Base-by-base conservation (phyloP, 2,888 invertebrate genomes). In the Nemoura dubitans region DNA sequence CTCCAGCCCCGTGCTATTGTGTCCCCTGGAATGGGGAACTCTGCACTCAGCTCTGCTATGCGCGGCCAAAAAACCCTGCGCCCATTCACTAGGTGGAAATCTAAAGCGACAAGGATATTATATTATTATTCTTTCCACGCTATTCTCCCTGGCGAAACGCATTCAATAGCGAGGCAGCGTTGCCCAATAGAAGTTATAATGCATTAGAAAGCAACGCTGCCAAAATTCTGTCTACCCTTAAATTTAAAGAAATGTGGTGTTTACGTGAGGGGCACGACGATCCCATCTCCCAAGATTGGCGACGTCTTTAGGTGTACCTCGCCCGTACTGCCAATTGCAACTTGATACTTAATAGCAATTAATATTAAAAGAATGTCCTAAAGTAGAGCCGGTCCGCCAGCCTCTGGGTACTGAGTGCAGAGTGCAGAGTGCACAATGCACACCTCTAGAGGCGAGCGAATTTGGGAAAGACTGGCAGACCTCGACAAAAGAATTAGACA, bases 131-230 rank as follows among this genome's bases (percentile, higher is more conserved):
- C 29, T 83, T 83, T 83, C 36, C 36, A 6, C 10, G 83, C 83
- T 42, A 83, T 83, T 83, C 83, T 26, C 83, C 26, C 42, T 83
- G 83, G 83, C 83, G 42, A 83, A 83, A 83, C n/a, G 28, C n/a
- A 36, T 43, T 42, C 21, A 30, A 83, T 83, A 26, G 42, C 42
- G 16, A 26, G 42, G 42, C 83, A 83, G 83, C 26, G 83, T 83
- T 83, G 83, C 42, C 83, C 10, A 42, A 83, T 25, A 21, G 7
- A n/a, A 43, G 26, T 36, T 42, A n/a, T 42, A 42, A 21, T 27
- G 28, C 27, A 27, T 27, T 78, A 10, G n/a, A 78, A 14, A 26
- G 43, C 83, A 43, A 42, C 26, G 83, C 42, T 83, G 83, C 83
- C 83, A 83, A 42, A 83, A 42, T 42, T 7, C 36, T 26, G 83